These are phyloP conservation scores for Poecilia velifera DNA, from an alignment of 2,797 vertebrate genomes.

Conservation along the genomic window DNA sequence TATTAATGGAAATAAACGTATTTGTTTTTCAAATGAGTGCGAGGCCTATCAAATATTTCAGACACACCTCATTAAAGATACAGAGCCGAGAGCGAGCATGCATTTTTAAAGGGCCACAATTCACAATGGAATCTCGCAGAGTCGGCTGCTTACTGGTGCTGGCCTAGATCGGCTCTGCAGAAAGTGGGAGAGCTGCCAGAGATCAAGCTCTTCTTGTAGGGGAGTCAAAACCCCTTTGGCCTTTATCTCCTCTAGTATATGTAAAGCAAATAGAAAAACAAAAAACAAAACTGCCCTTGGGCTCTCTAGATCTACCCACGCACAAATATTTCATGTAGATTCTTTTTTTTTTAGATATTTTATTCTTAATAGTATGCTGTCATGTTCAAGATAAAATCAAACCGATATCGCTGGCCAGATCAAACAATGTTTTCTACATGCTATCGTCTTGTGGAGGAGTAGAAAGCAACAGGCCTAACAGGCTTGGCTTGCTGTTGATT, in stretches of 20 bases:
- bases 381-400: neutral
- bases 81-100: constrained; percentile 76
- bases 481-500: neutral
- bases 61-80: constrained; percentile 80
- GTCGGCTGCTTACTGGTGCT: constrained; percentile 42
- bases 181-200: constrained; percentile 16
- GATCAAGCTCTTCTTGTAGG: constrained; percentile 33
- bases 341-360: neutral
- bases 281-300: constrained; percentile 6
- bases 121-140: constrained; percentile 60
- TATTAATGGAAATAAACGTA: constrained; percentile 81
- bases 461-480: neutral
- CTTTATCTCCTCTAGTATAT: neutral
- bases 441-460: neutral
- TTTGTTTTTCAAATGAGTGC: constrained; percentile 81
- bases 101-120: constrained; percentile 77
- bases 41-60: constrained; percentile 79
- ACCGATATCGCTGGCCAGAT: neutral
- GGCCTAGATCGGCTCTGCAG: constrained; percentile 53
- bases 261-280: constrained; percentile 19
- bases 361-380: neutral
- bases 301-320: constrained; percentile 19
- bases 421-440: neutral
- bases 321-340: neutral
- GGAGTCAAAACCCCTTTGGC: constrained; percentile 11